Conservation (phyloP, 2,888 invertebrate genomes). For the Apotomis turbidana region DNA sequence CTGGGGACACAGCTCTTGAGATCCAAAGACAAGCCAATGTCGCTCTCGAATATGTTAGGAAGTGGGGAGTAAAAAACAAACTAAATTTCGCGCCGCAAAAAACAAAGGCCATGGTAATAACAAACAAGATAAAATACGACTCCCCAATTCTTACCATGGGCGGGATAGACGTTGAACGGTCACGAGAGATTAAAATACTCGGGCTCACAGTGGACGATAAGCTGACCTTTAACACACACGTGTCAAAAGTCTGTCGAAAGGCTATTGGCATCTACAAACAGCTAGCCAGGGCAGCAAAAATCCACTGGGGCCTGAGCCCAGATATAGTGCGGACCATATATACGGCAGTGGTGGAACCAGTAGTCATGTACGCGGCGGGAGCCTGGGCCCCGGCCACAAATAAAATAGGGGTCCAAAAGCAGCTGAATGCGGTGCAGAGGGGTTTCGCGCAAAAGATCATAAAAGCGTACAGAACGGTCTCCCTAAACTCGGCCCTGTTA, state of each 20-base stretch:
- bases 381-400: neutral
- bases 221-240: too few relatives aligned
- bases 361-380: neutral
- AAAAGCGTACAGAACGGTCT: constrained; percentile 6
- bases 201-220: too few relatives aligned
- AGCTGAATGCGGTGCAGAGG: neutral
- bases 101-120: neutral
- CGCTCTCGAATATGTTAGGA: neutral
- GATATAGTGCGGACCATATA: too few relatives aligned
- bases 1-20: too few relatives aligned
- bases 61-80: neutral
- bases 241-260: too few relatives aligned
- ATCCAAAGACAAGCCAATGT: neutral
- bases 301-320: neutral
- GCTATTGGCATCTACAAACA: too few relatives aligned
- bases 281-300: too few relatives aligned
- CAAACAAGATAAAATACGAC: too few relatives aligned
- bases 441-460: neutral
- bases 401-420: neutral
- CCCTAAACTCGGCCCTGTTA: neutral
- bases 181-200: too few relatives aligned
- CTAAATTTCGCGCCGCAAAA: too few relatives aligned
- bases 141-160: too few relatives aligned
- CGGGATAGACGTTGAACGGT: too few relatives aligned
- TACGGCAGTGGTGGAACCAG: neutral